These are phyloP conservation scores for Onchidella celtica DNA, from an alignment of 2,888 invertebrate genomes.

Conservation along the genomic window DNA sequence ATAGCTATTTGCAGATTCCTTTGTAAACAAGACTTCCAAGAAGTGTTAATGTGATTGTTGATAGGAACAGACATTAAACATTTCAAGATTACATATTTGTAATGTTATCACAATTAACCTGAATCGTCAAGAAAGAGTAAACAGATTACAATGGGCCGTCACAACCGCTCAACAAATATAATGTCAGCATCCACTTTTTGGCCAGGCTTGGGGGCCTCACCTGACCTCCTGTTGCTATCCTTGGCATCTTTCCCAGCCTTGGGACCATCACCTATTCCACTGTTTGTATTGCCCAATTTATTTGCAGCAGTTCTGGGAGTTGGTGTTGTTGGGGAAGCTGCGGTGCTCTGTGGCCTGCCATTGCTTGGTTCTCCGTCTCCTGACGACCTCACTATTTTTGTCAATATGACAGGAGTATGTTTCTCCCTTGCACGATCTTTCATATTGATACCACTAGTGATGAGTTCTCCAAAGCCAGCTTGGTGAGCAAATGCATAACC, in stretches of 20 bases:
- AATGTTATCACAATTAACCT: constrained; percentile 39
- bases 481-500: constrained; percentile 99
- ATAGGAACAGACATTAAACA: not conserved
- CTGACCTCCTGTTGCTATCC: no score
- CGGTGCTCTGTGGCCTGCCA: not conserved
- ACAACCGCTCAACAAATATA: constrained; percentile 42
- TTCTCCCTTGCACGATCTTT: constrained; percentile 59
- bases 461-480: constrained; percentile 97
- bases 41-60: not conserved
- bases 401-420: constrained; percentile 60
- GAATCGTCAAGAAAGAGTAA: not conserved
- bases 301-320: no score
- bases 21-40: not conserved
- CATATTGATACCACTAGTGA: constrained; percentile 98
- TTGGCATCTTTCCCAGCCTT: not conserved
- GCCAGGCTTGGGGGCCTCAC: no score
- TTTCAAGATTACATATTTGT: not conserved
- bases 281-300: not conserved
- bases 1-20: not conserved
- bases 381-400: constrained; percentile 56
- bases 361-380: not conserved
- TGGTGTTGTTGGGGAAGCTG: no score
- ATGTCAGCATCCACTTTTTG: not conserved
- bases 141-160: constrained; percentile 11
- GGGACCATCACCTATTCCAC: not conserved